Conservation (phyloP, 1,140 invertebrate species). For the Calephelis virginiensis region DNA sequence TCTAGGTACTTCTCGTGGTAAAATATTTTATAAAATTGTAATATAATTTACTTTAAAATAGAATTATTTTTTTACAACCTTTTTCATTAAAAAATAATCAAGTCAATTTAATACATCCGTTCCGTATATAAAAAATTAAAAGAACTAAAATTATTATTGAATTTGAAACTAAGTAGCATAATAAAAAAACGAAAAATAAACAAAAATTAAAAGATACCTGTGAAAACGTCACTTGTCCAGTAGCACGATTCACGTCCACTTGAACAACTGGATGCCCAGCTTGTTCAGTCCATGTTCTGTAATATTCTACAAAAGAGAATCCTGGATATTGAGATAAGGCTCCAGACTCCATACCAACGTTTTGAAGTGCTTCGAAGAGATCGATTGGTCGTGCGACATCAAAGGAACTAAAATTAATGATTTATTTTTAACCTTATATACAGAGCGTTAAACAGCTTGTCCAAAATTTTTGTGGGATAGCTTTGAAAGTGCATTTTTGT, state of each 20-base stretch:
- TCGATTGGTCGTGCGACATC: conserved; percentile 81
- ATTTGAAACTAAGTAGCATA: not conserved
- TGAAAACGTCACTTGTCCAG: conserved; percentile 69
- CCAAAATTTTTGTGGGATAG: no score
- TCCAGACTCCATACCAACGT: conserved; percentile 54
- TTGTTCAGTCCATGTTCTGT: conserved; percentile 76
- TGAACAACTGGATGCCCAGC: conserved; percentile 74
- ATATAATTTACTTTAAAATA: no score
- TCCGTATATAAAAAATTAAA: no score
- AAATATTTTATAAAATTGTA: no score
- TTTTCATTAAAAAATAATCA: no score
- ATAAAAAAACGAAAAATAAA: not conserved
- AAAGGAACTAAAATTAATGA: conserved; percentile 31
- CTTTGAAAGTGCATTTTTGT: no score
- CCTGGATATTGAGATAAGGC: conserved; percentile 52
- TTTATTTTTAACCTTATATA: not conserved
- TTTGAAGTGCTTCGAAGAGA: conserved; percentile 82
- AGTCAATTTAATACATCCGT: no score
- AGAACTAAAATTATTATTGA: no score
- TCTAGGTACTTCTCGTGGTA: no score
- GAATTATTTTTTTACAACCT: no score
- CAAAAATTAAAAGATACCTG: conserved; percentile 54
- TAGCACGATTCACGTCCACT: conserved; percentile 72
- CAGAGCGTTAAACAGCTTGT: no score
- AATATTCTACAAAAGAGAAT: conserved; percentile 68